Base-by-base conservation (phyloP, 2,797 vertebrate genomes). In the Emydoidea blandingii region DNA sequence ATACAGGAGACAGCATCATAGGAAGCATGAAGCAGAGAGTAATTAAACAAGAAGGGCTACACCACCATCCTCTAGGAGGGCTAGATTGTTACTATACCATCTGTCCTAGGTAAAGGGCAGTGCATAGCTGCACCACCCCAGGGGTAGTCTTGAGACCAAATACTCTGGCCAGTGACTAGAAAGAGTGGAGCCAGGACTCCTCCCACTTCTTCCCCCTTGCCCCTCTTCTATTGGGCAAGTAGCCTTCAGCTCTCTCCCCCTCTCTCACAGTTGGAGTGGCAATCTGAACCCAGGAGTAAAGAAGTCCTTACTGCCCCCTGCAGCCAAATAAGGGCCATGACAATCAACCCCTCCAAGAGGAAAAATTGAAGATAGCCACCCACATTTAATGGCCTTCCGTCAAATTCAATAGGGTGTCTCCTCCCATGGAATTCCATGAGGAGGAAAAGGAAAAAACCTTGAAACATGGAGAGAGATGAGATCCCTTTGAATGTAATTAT, bases 311-410 rank as follows among this genome's bases (percentile, higher is more conserved):
- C 12, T 59, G 57, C 12, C 57, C 27, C 27, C 57, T 59, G 5
- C 57, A 59, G 29, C 57, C 57, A 31, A 31, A 6, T 59, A 59
- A 62, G 14, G 14, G 14, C 29, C 31, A 34, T 59, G 57, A 59
- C 27, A 59, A 59, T 14, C 57, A 12, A 31, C 5, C 29, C 56
- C 57, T 31, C 29, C 29, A 59, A 59, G 29, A 31, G 3, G 68
- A 41, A 95, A 89, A 54, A 90, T 88, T 86, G 5, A 94, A 85
- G 83, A 92, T 93, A 89, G 94, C 88, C 89, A 83, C 23, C 15
- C 68, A 9, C 18, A 37, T 16, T 23, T 8, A 41, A 41, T 41
- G 23, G 37, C 83, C 57, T 91, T 92, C 4, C 34, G 8, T 19
- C 16, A 25, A 54, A 54, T 19, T 23, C 65, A 41, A 3, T 11